These are phyloP conservation scores for Galerucella nymphaeae DNA, from an alignment of 2,888 invertebrate species.

Conservation along the genomic window DNA sequence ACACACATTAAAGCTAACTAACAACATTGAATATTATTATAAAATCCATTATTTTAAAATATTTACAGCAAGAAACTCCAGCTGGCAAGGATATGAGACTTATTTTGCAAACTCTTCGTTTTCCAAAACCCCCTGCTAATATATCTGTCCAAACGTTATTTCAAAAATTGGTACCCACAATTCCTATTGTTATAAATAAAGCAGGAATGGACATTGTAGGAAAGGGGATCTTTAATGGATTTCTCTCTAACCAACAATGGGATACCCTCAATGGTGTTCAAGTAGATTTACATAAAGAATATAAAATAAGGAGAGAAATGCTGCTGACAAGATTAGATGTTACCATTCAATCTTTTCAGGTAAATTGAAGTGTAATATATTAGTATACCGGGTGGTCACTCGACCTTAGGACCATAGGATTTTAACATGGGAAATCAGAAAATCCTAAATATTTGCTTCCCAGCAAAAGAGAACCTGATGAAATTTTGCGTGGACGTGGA, in stretches of 20 bases:
- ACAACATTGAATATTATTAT: not conserved
- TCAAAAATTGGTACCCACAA: constrained; percentile 77
- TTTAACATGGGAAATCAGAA: too few species aligned
- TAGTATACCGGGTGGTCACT: too few species aligned
- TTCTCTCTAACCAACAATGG: constrained; percentile 87
- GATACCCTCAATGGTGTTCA: constrained; percentile 75
- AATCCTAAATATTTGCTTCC: too few species aligned
- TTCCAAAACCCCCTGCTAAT: constrained; percentile 89
- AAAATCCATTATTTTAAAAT: constrained; percentile 3
- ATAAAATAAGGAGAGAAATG: constrained; percentile 84
- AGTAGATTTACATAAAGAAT: constrained; percentile 83
- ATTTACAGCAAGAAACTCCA: constrained; percentile 80
- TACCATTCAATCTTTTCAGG: constrained; percentile 96
- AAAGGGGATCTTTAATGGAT: constrained; percentile 79
- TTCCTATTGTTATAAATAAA: constrained; percentile 72
- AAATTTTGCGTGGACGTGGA: too few species aligned
- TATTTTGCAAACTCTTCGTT: constrained; percentile 81
- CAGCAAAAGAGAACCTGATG: too few species aligned
- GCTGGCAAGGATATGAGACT: constrained; percentile 83
- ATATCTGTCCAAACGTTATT: constrained; percentile 83
- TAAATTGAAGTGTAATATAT: constrained; percentile 54
- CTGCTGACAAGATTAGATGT: constrained; percentile 92
- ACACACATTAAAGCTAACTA: not conserved
- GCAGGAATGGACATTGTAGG: constrained; percentile 74
- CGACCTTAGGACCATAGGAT: too few species aligned